Evolutionary conservation across 2,113 vertebrate species (phyloP), one percentile per base, ranked within the genome.

Genomic region (Mastomys natalensis): DNA sequence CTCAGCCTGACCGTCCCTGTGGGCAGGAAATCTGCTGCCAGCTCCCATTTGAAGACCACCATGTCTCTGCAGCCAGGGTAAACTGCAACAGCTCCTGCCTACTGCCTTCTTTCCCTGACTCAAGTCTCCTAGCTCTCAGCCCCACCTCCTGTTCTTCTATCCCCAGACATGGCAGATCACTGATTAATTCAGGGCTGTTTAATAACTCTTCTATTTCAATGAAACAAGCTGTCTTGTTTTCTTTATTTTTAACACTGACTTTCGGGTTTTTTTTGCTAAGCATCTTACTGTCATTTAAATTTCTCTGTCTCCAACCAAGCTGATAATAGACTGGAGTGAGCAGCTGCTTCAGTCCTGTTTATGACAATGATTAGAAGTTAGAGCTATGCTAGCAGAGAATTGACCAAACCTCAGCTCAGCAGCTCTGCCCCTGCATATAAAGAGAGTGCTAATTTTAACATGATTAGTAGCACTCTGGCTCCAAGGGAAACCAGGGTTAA

Each of bases 171-270:
- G 98, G 98, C 98, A 98, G 98, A 98, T 98, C 98, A 92, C 98
- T 98, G 98, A 98, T 98, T 98, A 99, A 99, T 99, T 98, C 98
- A 98, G 98, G 98, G 94, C 98, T 98, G 96, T 98, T 98, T 99
- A 99, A 99, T 98, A 99, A 98, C 98, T 97, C 98, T 98, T 98
- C 98, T 98, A 98, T 98, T 98, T 98, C 97, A 97, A 98, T 98
- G 98, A 98, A 99, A 98, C 98, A 98, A 98, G 98, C 98, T 99
- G 98, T 98, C 98, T 99, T 98, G 98, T 98, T 98, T 98, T 97
- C 98, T 98, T 98, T 98, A 98, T 98, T 98, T 98, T 98, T 95
- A 98, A 98, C 98, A 98, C 97, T 92, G 98, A 98, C 97, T 98
- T 98, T 98, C 90, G 7, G 22, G 1, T 51, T 80, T 78, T 98